Conservation (phyloP, 53 echinoderm and acorn worm species). For the Hippasteria phrygiana region DNA sequence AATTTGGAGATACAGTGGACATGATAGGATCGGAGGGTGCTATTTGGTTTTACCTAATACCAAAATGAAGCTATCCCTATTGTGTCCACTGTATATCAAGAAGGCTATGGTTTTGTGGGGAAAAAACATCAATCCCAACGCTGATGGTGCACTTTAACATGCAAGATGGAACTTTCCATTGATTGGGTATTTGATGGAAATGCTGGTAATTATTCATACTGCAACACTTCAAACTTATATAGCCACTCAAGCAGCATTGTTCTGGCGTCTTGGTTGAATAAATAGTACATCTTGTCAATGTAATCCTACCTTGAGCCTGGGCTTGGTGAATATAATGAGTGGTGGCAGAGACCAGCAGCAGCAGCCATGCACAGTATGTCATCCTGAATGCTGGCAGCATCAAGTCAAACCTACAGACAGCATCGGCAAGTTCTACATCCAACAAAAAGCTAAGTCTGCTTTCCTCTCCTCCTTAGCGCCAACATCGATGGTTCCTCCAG, state of each 20-base stretch:
- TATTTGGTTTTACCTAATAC: too few relatives aligned
- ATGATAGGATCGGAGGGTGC: too few relatives aligned
- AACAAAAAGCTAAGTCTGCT: not conserved
- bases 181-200: too few relatives aligned
- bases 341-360: conserved; percentile 27
- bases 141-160: not conserved
- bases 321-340: conserved; percentile 2
- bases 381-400: conserved; percentile 30
- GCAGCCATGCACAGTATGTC: conserved; percentile 33
- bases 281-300: not conserved
- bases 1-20: too few relatives aligned
- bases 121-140: too few relatives aligned
- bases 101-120: too few relatives aligned
- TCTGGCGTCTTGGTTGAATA: conserved; percentile 10
- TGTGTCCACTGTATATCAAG: too few relatives aligned
- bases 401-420: not conserved
- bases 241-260: not conserved
- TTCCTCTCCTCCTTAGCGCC: not conserved
- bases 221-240: conserved; percentile 1
- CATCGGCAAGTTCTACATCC: not conserved
- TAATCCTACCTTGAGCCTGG: conserved; percentile 46
- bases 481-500: not conserved
- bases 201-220: too few relatives aligned
- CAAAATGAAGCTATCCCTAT: too few relatives aligned
- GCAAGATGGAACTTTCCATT: too few relatives aligned